Evolutionary conservation across 2,113 vertebrate species (phyloP).

Genomic region (Alouatta palliata): DNA sequence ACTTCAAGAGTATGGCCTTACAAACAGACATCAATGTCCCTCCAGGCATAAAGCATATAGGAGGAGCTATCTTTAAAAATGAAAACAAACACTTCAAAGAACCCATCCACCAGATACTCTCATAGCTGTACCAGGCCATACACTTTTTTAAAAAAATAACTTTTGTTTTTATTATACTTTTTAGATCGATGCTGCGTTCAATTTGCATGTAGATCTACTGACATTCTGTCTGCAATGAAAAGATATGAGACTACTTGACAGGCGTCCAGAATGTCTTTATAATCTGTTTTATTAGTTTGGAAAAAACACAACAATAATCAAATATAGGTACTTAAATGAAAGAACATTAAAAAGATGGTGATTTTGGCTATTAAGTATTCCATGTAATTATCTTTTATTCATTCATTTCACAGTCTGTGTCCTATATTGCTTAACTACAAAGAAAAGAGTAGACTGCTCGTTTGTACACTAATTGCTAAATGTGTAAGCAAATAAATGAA

Average conservation of each 20-base stretch:
- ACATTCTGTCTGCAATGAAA: background rate
- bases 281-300: background rate
- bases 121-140: background rate
- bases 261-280: background rate
- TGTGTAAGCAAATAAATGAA: background rate
- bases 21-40: background rate
- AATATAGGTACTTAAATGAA: constrained; percentile 25
- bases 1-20: background rate
- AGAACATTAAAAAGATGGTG: constrained; percentile 28
- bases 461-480: constrained; percentile 56
- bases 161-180: background rate
- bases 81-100: constrained; percentile 8
- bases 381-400: constrained; percentile 74
- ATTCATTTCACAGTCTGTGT: constrained; percentile 58
- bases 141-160: background rate
- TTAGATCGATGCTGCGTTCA: background rate
- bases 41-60: background rate
- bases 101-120: background rate
- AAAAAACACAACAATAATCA: constrained; percentile 1
- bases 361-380: constrained; percentile 67
- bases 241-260: background rate
- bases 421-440: constrained; percentile 77
- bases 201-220: background rate
- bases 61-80: constrained; percentile 40
- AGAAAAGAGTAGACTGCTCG: constrained; percentile 58